Evolutionary conservation across 2,888 invertebrate genomes (phyloP), one percentile per base, ranked within the genome.

Genomic region (Conus canariensis): DNA sequence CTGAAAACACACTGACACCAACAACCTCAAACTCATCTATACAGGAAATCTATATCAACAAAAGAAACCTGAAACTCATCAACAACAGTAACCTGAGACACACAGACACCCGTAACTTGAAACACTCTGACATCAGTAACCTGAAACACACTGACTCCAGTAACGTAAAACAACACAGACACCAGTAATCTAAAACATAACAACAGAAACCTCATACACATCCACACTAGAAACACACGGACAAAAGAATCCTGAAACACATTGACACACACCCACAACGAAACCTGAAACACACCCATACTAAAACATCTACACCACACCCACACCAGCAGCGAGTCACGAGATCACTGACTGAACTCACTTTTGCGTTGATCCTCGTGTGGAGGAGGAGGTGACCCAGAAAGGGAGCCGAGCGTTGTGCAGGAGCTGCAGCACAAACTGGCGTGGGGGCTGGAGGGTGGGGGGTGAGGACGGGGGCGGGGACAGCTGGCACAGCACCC

Each of bases 371-470:
- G 96, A 95, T 10, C 96, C 96, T 19, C 97, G 93, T 45, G 96
- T 95, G 82, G 95, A 95, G 89, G 96, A 95, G 14, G 96, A 96
- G 9, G 96, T 94, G 64, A 96, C 96, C 97, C 97, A 97, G 91
- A 97, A 95, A 5, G 97, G 97, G 67, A 97, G 96, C 16, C 96
- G 96, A 85, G 96, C 96, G 92, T 96, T 96, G 30, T 96, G 94
- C 86, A 97, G 94, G n/a, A 96, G 95, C 90, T 95, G 94, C 59
- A 96, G 93, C 64, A 96, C 93, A 92, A 96, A 96, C 90, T 96
- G 95, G 77, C 95, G 95, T 0, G 96, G 95, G 25, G 94, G 94
- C 91, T 94, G 95, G 19, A 87, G 67, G 58, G 88, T 77, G 90
- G 92, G 91, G 92, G 92, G 70, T 92, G 92, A 16, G 87, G 87